Evolutionary conservation across 2,797 vertebrate genomes (phyloP).

Genomic region (Cirrhinus molitorella): DNA sequence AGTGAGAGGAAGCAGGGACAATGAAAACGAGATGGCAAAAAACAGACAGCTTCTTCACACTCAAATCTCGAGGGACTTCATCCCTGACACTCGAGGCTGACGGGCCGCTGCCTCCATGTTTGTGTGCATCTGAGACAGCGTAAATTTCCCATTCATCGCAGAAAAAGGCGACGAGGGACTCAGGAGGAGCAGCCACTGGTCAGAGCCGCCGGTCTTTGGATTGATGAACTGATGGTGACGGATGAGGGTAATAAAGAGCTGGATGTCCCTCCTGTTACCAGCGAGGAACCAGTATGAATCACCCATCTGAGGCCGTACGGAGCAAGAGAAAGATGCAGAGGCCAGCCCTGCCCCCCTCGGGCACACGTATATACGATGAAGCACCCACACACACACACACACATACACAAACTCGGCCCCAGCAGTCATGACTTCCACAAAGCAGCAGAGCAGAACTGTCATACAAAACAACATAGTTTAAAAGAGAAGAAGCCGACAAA

Average conservation of each 20-base stretch:
- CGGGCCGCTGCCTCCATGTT: conserved; percentile 48
- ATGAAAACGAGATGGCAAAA: background rate
- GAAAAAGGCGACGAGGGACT: conserved; percentile 74
- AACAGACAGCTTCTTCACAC: conserved; percentile 10
- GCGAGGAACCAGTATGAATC: conserved; percentile 82
- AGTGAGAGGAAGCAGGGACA: conserved; percentile 2
- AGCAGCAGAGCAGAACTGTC: conserved; percentile 37
- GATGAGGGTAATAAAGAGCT: conserved; percentile 85
- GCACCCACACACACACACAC: background rate
- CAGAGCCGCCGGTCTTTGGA: conserved; percentile 69
- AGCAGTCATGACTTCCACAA: conserved; percentile 28
- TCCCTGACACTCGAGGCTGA: conserved; percentile 36
- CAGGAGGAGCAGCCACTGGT: conserved; percentile 66
- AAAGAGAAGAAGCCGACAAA: conserved; percentile 35
- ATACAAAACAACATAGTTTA: conserved; percentile 42
- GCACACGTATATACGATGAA: background rate
- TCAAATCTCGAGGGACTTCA: conserved; percentile 11
- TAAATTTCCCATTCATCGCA: conserved; percentile 75
- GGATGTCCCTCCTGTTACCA: conserved; percentile 81
- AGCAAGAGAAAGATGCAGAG: conserved; percentile 61
- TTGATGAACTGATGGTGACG: conserved; percentile 83
- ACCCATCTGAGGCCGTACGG: conserved; percentile 74
- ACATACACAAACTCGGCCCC: background rate
- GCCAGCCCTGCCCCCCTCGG: conserved; percentile 21
- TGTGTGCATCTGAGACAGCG: conserved; percentile 70